Evolutionary conservation across 1,140 invertebrate genomes (phyloP).

Genomic region (Achatina immaculata): DNA sequence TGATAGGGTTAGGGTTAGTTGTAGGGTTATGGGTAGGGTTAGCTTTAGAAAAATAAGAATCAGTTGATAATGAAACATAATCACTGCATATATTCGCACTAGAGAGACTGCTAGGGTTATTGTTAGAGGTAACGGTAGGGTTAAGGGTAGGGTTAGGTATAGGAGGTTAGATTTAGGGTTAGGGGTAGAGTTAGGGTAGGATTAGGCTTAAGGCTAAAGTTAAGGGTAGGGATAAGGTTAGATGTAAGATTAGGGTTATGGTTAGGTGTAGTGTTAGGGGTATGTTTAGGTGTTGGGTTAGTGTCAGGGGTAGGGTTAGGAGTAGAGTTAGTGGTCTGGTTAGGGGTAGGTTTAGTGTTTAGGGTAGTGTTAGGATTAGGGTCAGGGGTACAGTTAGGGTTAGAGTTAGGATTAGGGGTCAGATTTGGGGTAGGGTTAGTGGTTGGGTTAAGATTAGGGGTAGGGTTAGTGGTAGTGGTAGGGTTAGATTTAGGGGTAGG

Average conservation of each 20-base stretch:
- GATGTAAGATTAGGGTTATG: constrained; percentile 34
- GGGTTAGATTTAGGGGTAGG: constrained; percentile 41
- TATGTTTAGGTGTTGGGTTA: constrained; percentile 27
- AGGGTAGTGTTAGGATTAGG: constrained; percentile 42
- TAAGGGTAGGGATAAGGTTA: constrained; percentile 27
- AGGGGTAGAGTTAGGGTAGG: constrained; percentile 45
- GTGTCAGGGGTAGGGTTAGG: constrained; percentile 40
- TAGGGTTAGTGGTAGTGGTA: constrained; percentile 43
- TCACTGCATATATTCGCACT: neutral
- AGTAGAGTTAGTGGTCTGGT: constrained; percentile 40
- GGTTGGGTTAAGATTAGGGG: constrained; percentile 44
- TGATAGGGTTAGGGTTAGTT: neutral
- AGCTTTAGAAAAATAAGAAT: constrained; percentile 41
- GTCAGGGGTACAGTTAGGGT: constrained; percentile 41
- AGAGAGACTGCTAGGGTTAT: constrained; percentile 1
- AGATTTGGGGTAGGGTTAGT: constrained; percentile 43
- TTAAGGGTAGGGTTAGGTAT: constrained; percentile 40
- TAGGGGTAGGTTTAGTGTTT: constrained; percentile 39
- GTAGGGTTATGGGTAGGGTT: constrained; percentile 35
- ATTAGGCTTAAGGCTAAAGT: constrained; percentile 26
- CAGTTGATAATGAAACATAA: constrained; percentile 34
- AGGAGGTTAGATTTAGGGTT: constrained; percentile 43
- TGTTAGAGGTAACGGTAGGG: constrained; percentile 39
- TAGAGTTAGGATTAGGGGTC: constrained; percentile 27
- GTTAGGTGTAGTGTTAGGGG: constrained; percentile 23